Base-by-base conservation (phyloP, 2,888 invertebrate species). In the Germaria angustata region DNA sequence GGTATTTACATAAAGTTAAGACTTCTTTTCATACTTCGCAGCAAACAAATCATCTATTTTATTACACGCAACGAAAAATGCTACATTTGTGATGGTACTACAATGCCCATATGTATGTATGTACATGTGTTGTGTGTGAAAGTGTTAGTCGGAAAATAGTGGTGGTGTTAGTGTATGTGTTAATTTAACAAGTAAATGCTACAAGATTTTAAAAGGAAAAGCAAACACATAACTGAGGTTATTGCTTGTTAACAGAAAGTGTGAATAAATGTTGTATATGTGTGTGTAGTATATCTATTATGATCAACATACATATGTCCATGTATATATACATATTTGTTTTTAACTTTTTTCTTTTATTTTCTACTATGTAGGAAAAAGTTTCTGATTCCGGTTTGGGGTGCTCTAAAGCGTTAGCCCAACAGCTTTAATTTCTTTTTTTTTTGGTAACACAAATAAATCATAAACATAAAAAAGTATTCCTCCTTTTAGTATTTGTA, bases 1-100 rank as follows among this genome's bases (percentile, higher is more conserved):
- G 32, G 9, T 68, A 77, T 81, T 81, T 72, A 39, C 71, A 76
- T 63, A 51, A 77, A 72, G 36, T 59, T 34, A 61, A 68, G 51
- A 77, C 68, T 76, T 81, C 61, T 72, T 53, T 63, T 41, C 17
- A 49, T 51, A 41, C 28, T 32, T 20, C 49, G 41, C 65, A 24
- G 41, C 32, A 46, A 55, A 65, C 32, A 75, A 59, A 55, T 41
- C 46, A 66, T 61, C 46, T 55, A 32, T 61, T 81, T 77, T 72
- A 68, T 72, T 53, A 55, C 68, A 81, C 76, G 76, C 76, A 77
- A 61, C 44, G 8, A 11, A 72, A 63, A 57, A 55, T 57, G 20
- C 41, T 49, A 24, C 57, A 49, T 11, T 15, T n/a, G n/a, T n/a
- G n/a, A n/a, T n/a, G n/a, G n/a, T n/a, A n/a, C n/a, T n/a, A n/a